Base-by-base conservation (phyloP, 2,888 invertebrate genomes). In the Protophormia terraenovae region DNA sequence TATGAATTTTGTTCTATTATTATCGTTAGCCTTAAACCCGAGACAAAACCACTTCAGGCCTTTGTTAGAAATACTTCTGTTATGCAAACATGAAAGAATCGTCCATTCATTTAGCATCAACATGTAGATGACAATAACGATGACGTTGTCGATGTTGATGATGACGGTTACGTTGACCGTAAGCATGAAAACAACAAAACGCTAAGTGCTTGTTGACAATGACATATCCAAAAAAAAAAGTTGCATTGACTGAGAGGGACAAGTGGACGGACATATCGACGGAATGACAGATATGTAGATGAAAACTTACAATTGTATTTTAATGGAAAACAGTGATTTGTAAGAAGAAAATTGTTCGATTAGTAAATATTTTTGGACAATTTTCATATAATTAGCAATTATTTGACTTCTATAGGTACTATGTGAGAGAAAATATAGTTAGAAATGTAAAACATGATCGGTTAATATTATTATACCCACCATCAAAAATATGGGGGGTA, bases 121-220 rank as follows among this genome's bases (percentile, higher is more conserved):
- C 8, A 75, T 41, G 35, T 60, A 55, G 53, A 19, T 69, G 69
- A 69, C 64, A 76, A 69, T 76, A 41, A 75, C 27, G 60, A 58
- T 77, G 77, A 45, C 64, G 73, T 14, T 67, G 41, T 45, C 66
- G 66, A 27, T 71, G 29, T 60, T 76, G 53, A 38, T 53, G 55
- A 60, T 77, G 55, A 50, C 38, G 76, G 62, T 35, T 53, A 47
- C 27, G 69, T 55, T 82, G 82, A 78, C 85, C 85, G 76, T 78
- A 75, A 82, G 85, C 73, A 78, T 62, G 53, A 71, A 85, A 75
- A 78, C 32, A 82, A 82, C 69, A 85, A 82, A 81, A 75, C 27
- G 75, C 73, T 85, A 78, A 85, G 85, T 85, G 85, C 85, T 78
- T 78, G 82, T 79, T 85, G 85, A 82, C 82, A 85, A 82, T 82